A percentile compares a stretch with the other conserved stretches of the same genome.
phyloP scores from a whole-genome alignment of 2,797 vertebrate species.

The Gephyroberyx darwinii region DNA sequence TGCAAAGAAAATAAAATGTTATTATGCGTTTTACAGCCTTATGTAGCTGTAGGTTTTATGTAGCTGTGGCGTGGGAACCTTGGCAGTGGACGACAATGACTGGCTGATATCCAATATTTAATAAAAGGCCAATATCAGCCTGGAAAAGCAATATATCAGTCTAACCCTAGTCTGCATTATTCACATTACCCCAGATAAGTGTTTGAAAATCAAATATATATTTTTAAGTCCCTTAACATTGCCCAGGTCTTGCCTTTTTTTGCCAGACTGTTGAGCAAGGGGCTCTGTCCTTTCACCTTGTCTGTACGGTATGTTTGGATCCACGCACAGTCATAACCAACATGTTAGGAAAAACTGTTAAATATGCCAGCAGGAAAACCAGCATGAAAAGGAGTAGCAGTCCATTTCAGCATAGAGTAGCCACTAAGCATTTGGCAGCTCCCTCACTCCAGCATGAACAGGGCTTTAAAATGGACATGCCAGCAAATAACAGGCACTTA shows the following conservation, averaged over 20 bases:
- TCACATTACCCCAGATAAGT: neutral
- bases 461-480: conserved; percentile 29
- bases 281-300: conserved; percentile 11
- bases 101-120: too few species aligned
- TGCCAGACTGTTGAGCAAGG: conserved; percentile 9
- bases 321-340: conserved; percentile 19
- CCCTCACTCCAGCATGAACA: conserved; percentile 24
- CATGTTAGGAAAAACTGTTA: conserved; percentile 37
- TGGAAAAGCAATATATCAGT: neutral
- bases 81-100: too few species aligned
- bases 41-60: too few species aligned
- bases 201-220: neutral
- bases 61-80: too few species aligned
- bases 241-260: neutral
- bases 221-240: too few species aligned
- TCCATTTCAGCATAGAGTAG: conserved; percentile 48
- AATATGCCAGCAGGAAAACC: conserved; percentile 53
- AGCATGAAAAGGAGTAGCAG: conserved; percentile 39
- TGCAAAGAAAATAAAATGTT: too few species aligned
- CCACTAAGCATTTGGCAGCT: conserved; percentile 57
- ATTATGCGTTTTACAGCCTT: too few species aligned
- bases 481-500: conserved; percentile 13
- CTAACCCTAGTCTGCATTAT: neutral
- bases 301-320: conserved; percentile 25
- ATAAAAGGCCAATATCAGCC: too few species aligned